Base-by-base conservation (phyloP, 2,113 vertebrate genomes). In the Podarcis muralis region DNA sequence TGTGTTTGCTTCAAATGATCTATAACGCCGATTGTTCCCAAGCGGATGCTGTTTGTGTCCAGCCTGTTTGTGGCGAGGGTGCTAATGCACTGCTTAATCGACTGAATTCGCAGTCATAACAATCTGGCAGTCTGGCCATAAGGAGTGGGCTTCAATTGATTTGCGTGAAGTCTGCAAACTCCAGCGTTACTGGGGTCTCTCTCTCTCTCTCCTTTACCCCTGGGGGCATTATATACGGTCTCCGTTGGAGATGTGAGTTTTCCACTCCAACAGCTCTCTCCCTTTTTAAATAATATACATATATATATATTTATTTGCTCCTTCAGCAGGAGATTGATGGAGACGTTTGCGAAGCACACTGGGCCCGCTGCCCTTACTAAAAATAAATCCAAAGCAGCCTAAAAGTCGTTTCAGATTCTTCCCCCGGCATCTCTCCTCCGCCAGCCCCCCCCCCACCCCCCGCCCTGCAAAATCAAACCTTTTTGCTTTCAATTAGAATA, bases 81-180 rank as follows among this genome's bases (percentile, higher is more conserved):
- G 94, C 96, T 97, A 97, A 97, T 97, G 96, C 94, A 96, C 95
- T 96, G 92, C 95, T 97, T 97, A 96, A 97, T 96, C 96, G 97
- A 97, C 95, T 96, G 97, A 97, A 96, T 97, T 97, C 96, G 96
- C 96, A 97, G 96, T 97, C 97, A 97, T 96, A 97, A 97, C 97
- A 97, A 96, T 95, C 96, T 97, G 96, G 96, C 96, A 96, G 96
- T 91, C 95, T 96, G 96, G 96, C 96, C 96, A 95, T 95, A 96
- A 53, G 96, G 95, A 96, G 93, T 96, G 96, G 94, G 97, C 91
- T 96, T 93, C 96, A 95, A 97, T 96, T 97, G 96, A 96, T 96
- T 96, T 96, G 97, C 96, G 95, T 96, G 96, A 96, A 96, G 97
- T 96, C 96, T 97, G 97, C 95, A 97, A 97, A 97, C 97, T 97